phyloP scores from a whole-genome alignment of 1,140 invertebrate species.

The Dendroctonus valens region DNA sequence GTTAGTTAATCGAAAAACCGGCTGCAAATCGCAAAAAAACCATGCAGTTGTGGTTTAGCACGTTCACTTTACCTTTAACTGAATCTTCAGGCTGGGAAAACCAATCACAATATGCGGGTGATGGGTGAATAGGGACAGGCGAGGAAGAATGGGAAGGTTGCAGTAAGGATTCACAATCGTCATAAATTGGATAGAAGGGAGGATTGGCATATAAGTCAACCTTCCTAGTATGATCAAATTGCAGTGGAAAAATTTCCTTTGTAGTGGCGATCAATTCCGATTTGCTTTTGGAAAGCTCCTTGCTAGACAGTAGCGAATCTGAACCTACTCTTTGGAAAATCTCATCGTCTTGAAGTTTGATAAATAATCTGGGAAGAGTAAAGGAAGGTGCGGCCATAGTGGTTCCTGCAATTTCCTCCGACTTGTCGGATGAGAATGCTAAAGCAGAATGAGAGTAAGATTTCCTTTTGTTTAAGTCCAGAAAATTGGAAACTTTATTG shows the following conservation, averaged over 20 bases:
- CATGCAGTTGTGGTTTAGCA: slow-evolving; percentile 46
- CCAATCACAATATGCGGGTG: slow-evolving; percentile 50
- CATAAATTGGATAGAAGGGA: slow-evolving; percentile 45
- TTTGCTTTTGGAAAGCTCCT: slow-evolving; percentile 35
- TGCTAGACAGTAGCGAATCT: slow-evolving; percentile 6
- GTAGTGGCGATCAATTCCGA: slow-evolving; percentile 44
- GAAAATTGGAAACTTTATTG: slow-evolving; percentile 35
- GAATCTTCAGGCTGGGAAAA: slow-evolving; percentile 38
- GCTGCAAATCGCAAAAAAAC: slow-evolving; percentile 41
- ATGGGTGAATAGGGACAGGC: slow-evolving; percentile 32
- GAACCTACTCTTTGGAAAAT: not conserved
- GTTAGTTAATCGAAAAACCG: slow-evolving; percentile 43
- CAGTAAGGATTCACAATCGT: slow-evolving; percentile 13
- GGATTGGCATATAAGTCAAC: slow-evolving; percentile 45
- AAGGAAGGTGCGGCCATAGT: slow-evolving; percentile 40
- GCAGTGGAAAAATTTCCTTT: slow-evolving; percentile 44
- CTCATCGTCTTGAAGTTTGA: slow-evolving; percentile 37
- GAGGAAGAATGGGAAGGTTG: slow-evolving; percentile 23
- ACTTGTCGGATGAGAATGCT: not conserved
- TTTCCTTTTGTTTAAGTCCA: slow-evolving; percentile 35
- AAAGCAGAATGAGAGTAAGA: slow-evolving; percentile 29
- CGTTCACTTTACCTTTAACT: slow-evolving; percentile 45
- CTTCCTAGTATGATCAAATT: slow-evolving; percentile 29
- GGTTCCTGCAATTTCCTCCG: not conserved
- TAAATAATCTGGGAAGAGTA: slow-evolving; percentile 46